Evolutionary conservation across 2,888 invertebrate genomes (phyloP), one percentile per base, ranked within the genome.

Genomic region (Autographa gamma): DNA sequence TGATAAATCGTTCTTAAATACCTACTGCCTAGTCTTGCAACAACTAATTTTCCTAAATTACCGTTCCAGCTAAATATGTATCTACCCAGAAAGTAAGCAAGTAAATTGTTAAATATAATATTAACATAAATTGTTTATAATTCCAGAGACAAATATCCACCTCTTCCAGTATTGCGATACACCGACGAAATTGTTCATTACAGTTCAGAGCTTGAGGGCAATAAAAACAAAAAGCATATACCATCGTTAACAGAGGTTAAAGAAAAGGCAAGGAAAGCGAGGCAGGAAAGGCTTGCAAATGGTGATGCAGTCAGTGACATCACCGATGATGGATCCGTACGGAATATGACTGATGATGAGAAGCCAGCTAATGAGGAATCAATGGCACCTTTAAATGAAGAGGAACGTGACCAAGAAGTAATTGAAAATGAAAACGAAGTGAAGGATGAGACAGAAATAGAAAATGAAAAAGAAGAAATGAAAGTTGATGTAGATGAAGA

Each of bases 111-210:
- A 8, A 19, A 54, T 54, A n/a, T 16, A 34, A 34, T 14, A 8
- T 18, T 25, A 56, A 34, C 19, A 14, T 58, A 14, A 61, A 63
- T 32, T 19, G 8, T 69, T 69, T 66, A 70, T 13, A 52, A 64
- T 91, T 86, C 3, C 83, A 92, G 92, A 74, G 89, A 89, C 8
- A 88, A 88, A 66, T 92, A 90, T 71, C 80, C 89, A 11, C 80
- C 82, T 11, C 77, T 85, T 54, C 88, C 91, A 6, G 60, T 73
- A n/a, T 34, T 87, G 5, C 85, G 87, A 75, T 83, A 80, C 58
- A 82, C 85, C 34, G 88, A 90, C 0, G 89, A 86, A 60, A 73
- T 89, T 60, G 67, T 87, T 54, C 79, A 80, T 7, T 83, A 82
- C 25, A 73, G 83, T 25, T 82, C 66, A 67, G 84, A 82, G n/a